Conservation (phyloP, 2,113 vertebrate species). For the Myocastor coypus region DNA sequence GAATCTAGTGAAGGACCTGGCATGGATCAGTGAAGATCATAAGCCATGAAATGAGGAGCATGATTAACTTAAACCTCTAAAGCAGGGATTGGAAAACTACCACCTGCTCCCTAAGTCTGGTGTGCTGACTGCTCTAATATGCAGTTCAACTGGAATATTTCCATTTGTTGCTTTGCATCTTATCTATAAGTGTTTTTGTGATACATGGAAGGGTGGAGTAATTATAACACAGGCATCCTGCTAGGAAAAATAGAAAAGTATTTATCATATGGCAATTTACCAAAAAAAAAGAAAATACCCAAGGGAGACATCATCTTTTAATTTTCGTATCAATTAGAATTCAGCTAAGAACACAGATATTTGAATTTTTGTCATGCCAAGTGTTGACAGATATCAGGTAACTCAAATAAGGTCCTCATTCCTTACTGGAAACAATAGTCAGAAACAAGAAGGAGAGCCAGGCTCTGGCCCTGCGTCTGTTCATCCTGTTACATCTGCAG, state of each 20-base stretch:
- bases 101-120: neutral
- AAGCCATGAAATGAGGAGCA: neutral
- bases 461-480: neutral
- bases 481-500: neutral
- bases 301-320: neutral
- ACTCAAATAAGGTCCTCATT: neutral
- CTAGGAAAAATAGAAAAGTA: neutral
- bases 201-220: neutral
- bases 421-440: neutral
- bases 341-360: neutral
- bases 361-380: neutral
- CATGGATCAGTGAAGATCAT: neutral
- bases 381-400: slow-evolving; percentile 6
- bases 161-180: neutral
- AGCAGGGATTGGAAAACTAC: neutral
- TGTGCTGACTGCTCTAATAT: neutral
- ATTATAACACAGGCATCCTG: neutral
- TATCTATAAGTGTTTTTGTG: neutral
- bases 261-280: neutral
- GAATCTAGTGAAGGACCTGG: neutral
- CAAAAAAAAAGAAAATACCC: neutral
- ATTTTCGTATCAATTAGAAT: neutral
- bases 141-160: neutral
- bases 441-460: neutral
- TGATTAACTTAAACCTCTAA: slow-evolving; percentile 15